A percentile compares a stretch with the other conserved stretches of the same genome.
Conservation (phyloP, 2,113 vertebrate genomes). For the Morone saxatilis region DNA sequence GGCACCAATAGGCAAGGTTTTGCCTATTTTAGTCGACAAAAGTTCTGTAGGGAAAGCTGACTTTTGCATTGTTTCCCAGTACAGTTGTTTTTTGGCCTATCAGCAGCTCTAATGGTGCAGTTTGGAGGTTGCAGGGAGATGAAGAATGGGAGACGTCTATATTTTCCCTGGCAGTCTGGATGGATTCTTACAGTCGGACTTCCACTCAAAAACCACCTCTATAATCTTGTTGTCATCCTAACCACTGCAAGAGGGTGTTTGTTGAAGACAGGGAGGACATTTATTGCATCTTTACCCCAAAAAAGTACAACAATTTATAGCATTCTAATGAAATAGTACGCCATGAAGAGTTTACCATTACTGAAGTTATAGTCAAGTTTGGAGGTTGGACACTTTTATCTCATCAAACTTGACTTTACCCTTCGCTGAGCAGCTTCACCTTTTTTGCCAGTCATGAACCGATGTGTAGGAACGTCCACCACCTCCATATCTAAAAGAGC, state of each 20-base stretch:
- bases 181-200: neutral
- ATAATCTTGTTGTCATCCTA: constrained; percentile 3
- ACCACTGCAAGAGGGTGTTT: neutral
- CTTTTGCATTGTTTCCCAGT: too few relatives aligned
- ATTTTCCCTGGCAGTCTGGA: neutral
- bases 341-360: neutral
- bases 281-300: neutral
- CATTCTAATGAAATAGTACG: neutral
- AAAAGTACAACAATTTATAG: neutral
- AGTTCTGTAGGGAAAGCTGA: too few relatives aligned
- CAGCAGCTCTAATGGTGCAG: neutral
- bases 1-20: too few relatives aligned
- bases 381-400: neutral
- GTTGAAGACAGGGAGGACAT: neutral
- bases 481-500: too few relatives aligned
- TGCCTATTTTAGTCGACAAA: too few relatives aligned
- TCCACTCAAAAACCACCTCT: neutral
- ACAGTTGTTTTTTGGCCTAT: too few relatives aligned
- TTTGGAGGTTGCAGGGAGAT: neutral
- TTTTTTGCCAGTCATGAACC: too few relatives aligned
- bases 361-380: neutral
- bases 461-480: too few relatives aligned
- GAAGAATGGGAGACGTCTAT: neutral
- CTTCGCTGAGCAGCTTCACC: too few relatives aligned
- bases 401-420: too few relatives aligned